Evolutionary conservation across 2,797 vertebrate genomes (phyloP).

Genomic region (Gymnocypris eckloni): DNA sequence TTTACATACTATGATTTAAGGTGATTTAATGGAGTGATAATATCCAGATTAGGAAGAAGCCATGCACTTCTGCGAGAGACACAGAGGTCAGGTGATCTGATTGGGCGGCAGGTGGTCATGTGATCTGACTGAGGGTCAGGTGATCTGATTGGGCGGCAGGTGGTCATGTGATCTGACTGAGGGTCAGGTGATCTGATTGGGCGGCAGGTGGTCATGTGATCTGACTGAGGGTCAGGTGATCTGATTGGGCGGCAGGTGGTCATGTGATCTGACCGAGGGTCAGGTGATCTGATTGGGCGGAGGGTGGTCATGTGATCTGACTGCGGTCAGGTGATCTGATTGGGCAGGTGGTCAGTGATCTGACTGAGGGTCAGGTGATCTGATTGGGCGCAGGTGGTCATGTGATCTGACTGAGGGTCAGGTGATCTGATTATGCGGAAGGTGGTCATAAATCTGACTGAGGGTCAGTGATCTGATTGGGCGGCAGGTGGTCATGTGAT

Average conservation of each 20-base stretch:
- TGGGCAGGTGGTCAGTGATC: too few species aligned
- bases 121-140: not conserved
- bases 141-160: too few species aligned
- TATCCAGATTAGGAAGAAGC: not conserved
- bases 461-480: not conserved
- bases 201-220: not conserved
- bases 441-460: not conserved
- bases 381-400: too few species aligned
- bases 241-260: too few species aligned
- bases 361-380: too few species aligned
- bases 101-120: not conserved
- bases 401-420: too few species aligned
- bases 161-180: too few species aligned
- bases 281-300: not conserved
- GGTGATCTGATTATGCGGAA: not conserved
- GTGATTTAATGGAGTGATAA: not conserved
- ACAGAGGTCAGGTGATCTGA: not conserved
- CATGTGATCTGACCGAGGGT: not conserved
- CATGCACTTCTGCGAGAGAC: not conserved
- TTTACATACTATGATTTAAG: too few species aligned
- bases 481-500: not conserved
- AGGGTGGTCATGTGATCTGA: not conserved
- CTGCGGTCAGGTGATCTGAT: not conserved
- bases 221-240: constrained; percentile 2
- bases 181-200: not conserved